phyloP scores from a whole-genome alignment of 2,113 vertebrate species.

The Cryptotis parvus region DNA sequence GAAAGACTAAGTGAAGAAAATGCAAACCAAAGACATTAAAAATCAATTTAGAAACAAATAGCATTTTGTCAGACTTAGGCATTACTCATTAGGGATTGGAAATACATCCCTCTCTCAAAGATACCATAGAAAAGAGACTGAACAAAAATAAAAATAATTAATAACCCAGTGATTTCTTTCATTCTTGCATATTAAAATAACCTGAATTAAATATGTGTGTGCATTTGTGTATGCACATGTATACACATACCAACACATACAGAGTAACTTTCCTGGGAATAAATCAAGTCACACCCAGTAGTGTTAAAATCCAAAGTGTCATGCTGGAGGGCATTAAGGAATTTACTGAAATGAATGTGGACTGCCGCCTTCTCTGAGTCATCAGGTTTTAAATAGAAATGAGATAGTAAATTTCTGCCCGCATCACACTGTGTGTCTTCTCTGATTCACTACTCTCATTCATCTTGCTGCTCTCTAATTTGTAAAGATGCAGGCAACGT shows the following conservation, averaged over 20 bases:
- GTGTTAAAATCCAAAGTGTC: slow-evolving; percentile 66
- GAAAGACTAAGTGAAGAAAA: slow-evolving; percentile 76
- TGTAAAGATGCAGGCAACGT: slow-evolving; percentile 75
- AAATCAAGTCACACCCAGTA: slow-evolving; percentile 25
- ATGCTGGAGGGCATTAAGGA: slow-evolving; percentile 65
- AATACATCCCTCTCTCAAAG: slow-evolving; percentile 34
- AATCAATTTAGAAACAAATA: slow-evolving; percentile 81
- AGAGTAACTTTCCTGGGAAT: slow-evolving; percentile 12
- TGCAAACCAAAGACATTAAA: slow-evolving; percentile 78
- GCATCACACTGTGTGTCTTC: slow-evolving; percentile 72
- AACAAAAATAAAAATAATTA: slow-evolving; percentile 65
- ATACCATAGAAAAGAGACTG: slow-evolving; percentile 60
- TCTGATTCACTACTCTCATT: slow-evolving; percentile 82
- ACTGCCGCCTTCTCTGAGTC: slow-evolving; percentile 75
- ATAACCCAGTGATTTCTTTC: slow-evolving; percentile 57
- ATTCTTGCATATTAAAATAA: slow-evolving; percentile 39
- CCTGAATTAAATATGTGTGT: slow-evolving; percentile 10
- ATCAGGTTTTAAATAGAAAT: slow-evolving; percentile 81
- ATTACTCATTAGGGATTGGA: slow-evolving; percentile 65
- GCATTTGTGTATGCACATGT: not conserved
- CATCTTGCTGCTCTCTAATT: slow-evolving; percentile 80
- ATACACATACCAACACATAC: not conserved
- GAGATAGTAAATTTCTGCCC: slow-evolving; percentile 80
- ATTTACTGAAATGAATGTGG: slow-evolving; percentile 70
- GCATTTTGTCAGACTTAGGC: slow-evolving; percentile 74